Conservation (phyloP, 2,113 vertebrate genomes). For the Saguinus imperator region DNA sequence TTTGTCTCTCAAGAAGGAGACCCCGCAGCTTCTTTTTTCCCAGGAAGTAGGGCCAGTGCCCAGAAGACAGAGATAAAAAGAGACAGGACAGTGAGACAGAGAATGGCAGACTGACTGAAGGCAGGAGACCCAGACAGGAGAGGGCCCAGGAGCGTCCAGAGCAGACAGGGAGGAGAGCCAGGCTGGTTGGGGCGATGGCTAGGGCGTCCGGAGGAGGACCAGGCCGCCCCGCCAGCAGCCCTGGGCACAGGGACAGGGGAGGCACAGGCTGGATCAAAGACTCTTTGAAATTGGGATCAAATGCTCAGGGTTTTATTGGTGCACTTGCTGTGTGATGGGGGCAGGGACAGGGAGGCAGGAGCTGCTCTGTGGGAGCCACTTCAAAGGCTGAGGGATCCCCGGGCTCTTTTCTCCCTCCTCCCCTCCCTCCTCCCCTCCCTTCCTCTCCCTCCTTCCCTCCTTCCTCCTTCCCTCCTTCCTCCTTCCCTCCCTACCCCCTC, state of each 20-base stretch:
- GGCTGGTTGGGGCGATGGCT: rapidly evolving
- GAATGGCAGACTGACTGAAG: not conserved
- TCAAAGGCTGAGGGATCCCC: not conserved
- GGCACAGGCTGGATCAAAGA: not conserved
- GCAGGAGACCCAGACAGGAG: not conserved
- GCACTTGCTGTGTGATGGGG: not conserved
- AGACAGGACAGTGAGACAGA: not conserved
- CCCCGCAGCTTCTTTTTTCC: not conserved
- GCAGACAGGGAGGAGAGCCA: not conserved
- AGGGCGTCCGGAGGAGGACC: not conserved
- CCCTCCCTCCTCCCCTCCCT: not conserved
- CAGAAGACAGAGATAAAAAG: too few species aligned
- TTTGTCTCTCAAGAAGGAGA: not conserved
- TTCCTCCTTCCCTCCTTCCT: not conserved
- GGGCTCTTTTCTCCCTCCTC: not conserved
- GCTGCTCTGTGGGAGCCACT: not conserved
- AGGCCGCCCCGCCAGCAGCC: too few species aligned
- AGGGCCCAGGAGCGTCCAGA: not conserved
- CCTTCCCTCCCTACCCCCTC: not conserved
- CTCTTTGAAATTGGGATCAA: slow-evolving; percentile 50
- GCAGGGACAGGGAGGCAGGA: not conserved
- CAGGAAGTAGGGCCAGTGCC: not conserved
- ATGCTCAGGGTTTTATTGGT: not conserved
- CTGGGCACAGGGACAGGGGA: not conserved
- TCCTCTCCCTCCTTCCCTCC: not conserved